These are phyloP conservation scores for Gymnogyps californianus DNA, from an alignment of 2,113 vertebrate species.

Conservation along the genomic window DNA sequence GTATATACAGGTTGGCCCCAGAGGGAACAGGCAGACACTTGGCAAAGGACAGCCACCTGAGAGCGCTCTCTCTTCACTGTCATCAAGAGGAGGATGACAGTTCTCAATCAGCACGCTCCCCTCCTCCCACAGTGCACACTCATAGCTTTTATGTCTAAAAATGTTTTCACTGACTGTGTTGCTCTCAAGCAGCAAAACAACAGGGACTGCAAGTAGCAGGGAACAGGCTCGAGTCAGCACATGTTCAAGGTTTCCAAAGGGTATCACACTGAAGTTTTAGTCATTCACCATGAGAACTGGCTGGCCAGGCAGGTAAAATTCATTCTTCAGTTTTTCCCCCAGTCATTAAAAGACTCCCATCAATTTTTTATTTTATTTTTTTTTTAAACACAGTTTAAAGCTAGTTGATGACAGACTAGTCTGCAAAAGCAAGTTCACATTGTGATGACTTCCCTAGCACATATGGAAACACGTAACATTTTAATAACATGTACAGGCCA, in stretches of 20 bases:
- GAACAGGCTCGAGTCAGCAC: background rate
- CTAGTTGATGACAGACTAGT: background rate
- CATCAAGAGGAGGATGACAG: accelerated
- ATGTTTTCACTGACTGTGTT: background rate
- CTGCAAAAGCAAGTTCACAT: background rate
- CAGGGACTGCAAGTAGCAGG: background rate
- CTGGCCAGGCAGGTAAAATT: background rate
- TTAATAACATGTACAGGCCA: background rate
- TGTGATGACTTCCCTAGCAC: background rate
- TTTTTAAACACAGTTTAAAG: background rate
- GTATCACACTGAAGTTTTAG: background rate
- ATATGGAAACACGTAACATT: background rate
- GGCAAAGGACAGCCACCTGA: background rate
- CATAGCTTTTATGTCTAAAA: background rate
- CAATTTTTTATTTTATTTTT: background rate
- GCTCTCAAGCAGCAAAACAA: background rate
- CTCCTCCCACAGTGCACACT: background rate
- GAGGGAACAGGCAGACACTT: background rate
- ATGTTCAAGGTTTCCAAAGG: background rate
- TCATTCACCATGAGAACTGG: background rate
- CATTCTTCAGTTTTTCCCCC: background rate
- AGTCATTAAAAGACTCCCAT: background rate
- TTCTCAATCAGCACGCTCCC: background rate
- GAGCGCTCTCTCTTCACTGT: background rate
- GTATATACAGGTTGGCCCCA: accelerated